Conservation (phyloP, 2,113 vertebrate species). For the Tringa solitaria region DNA sequence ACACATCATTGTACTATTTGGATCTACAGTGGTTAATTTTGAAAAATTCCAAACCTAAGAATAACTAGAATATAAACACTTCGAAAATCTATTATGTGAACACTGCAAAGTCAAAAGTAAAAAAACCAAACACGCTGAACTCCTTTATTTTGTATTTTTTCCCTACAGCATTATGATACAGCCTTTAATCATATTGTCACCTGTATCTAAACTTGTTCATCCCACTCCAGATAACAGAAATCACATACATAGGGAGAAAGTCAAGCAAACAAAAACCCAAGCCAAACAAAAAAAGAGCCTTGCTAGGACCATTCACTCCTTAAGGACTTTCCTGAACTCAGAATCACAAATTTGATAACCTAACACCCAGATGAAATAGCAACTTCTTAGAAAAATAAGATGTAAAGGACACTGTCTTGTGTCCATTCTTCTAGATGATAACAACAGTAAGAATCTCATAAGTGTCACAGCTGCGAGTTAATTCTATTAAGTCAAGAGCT, state of each 20-base stretch:
- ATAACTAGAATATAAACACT: background rate
- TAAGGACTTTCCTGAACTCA: background rate
- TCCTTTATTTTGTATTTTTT: background rate
- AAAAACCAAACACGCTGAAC: background rate
- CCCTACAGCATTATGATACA: background rate
- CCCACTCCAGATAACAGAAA: background rate
- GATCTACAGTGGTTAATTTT: background rate
- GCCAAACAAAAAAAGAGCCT: background rate
- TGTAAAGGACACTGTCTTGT: background rate
- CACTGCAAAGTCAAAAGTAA: background rate
- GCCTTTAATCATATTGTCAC: background rate
- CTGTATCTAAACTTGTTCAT: background rate
- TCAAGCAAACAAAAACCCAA: background rate
- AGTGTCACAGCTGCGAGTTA: background rate
- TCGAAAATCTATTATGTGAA: background rate
- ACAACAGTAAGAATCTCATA: background rate
- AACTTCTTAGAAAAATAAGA: background rate
- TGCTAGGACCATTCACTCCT: background rate
- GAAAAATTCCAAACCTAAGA: background rate
- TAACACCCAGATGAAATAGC: background rate
- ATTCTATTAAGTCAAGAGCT: background rate
- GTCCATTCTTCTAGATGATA: background rate
- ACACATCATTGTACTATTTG: background rate
- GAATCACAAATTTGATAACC: background rate
- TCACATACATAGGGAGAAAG: background rate